Evolutionary conservation across 1,140 invertebrate species (phyloP), one percentile per base, ranked within the genome.

Genomic region (Drosophila teissieri): DNA sequence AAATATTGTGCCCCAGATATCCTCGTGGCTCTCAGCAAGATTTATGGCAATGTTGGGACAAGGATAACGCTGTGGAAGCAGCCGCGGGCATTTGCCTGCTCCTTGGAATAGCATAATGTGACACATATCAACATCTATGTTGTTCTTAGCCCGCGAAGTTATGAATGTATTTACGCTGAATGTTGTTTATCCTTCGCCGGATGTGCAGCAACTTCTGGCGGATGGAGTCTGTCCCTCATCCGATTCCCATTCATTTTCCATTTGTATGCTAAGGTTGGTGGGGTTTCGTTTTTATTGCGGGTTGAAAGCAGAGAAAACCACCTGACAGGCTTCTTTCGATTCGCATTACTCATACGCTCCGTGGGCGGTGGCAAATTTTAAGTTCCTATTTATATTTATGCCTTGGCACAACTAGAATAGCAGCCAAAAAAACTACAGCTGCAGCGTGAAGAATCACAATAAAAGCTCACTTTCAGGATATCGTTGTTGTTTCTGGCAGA

Each of bases 81-180:
- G 51, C 67, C 60, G 60, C 45, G 48, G 49, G 56, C 76, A 80
- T 46, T 27, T 17, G 57, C 51, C 69, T 40, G 27, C 52, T 61
- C 15, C 51, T 48, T 4, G 22, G 37, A 60, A 69, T 63, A 56
- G 74, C 78, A 76, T 72, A 88, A 75, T 81, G 83, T 76, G 83
- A 88, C 83, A 88, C 76, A 88, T 73, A 88, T 88, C 84, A 76
- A 65, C 84, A 79, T 88, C 82, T 89, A 88, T 83, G 76, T 82
- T 69, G 79, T 64, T 64, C 64, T 54, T 53, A 73, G 51, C 44
- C 39, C 17, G 46, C 64, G 64, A 55, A 69, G 65, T 70, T 70
- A 70, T 69, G 64, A 70, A 68, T 67, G 64, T 67, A 67, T 67
- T 67, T 67, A 27, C 64, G 8, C 22, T 15, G 45, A 36, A 51